Evolutionary conservation across 2,888 invertebrate species (phyloP), one percentile per base, ranked within the genome.

Genomic region (Nomada fabriciana): DNA sequence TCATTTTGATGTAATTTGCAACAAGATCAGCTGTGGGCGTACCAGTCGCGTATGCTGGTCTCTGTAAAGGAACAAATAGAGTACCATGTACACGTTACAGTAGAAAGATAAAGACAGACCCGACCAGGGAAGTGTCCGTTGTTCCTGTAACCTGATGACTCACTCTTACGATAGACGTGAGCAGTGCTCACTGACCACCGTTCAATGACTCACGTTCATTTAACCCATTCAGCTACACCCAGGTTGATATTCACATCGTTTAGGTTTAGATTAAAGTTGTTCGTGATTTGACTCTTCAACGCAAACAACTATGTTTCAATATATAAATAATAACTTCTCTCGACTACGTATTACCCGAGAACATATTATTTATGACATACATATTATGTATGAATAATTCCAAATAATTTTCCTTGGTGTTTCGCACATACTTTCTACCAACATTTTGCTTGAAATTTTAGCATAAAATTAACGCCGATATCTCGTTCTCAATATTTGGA

Each of bases 61-160:
- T 82, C 82, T 79, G 55, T n/a, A 59, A 68, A 72, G 52, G 36
- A 61, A 70, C 63, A 74, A 79, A 82, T 68, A 83, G 69, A 81
- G 57, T 70, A 70, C 67, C 42, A 43, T 55, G 71, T 43, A 53
- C 65, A 36, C 36, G 36, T 36, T 53, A 69, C 18, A 50, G 25
- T 78, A n/a, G 80, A 25, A 75, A 57, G 74, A 73, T 78, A 53
- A 25, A 73, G 61, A 50, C 20, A 61, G 76, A 73, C 57, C 53
- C 53, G 76, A 52, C 61, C 72, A 82, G 74, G 55, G 76, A 71
- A 83, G 80, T 69, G 77, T 72, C 74, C 69, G 82, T 79, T 82
- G 73, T 64, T 55, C 65, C 78, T 68, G 71, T 72, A 70, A 71
- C 71, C 77, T 80, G 72, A 80, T 84, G 84, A 84, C 76, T 84